These are phyloP conservation scores for Aurelia aurita DNA, from an alignment of 30 jellyfish, hydroid and myxozoan species.

Conservation along the genomic window DNA sequence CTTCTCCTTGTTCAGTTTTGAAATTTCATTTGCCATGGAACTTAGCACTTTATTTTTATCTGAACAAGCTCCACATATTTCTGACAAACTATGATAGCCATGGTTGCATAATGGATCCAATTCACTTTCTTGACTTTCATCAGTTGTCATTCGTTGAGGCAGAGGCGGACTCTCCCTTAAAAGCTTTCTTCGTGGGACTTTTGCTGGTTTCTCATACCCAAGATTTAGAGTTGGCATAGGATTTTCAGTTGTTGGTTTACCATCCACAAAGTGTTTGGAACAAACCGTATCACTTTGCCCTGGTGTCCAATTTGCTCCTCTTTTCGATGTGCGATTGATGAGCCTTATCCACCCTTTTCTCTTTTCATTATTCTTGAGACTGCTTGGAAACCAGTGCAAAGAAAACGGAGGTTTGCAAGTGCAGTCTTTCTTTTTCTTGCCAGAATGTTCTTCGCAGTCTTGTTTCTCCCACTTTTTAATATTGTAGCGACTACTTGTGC, in stretches of 20 bases:
- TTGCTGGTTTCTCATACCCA: slow-evolving; percentile 30
- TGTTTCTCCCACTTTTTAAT: slow-evolving; percentile 11
- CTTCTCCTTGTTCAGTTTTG: no score
- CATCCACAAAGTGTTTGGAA: slow-evolving; percentile 53
- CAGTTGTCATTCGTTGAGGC: not conserved
- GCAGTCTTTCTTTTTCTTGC: slow-evolving; percentile 6
- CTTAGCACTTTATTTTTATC: no score
- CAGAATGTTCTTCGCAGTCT: slow-evolving; percentile 15
- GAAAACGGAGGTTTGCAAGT: slow-evolving; percentile 43
- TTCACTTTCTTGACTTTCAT: not conserved
- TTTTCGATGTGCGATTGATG: not conserved
- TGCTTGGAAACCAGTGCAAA: slow-evolving; percentile 41
- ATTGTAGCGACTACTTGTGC: slow-evolving; percentile 20
- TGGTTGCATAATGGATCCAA: no score
- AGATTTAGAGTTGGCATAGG: slow-evolving; percentile 51
- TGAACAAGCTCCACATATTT: no score
- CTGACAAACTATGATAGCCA: no score
- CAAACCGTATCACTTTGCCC: slow-evolving; percentile 69
- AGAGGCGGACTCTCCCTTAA: not conserved
- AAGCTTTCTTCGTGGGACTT: slow-evolving; percentile 35
- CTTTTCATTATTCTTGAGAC: slow-evolving; percentile 1
- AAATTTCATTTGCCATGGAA: no score
- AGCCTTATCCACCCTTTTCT: slow-evolving; percentile 48
- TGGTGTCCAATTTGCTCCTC: slow-evolving; percentile 47
- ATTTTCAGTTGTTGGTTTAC: slow-evolving; percentile 40